Base-by-base conservation (phyloP, 37 sponge, comb jelly and placozoan species). In the Petrosia ficiformis region DNA sequence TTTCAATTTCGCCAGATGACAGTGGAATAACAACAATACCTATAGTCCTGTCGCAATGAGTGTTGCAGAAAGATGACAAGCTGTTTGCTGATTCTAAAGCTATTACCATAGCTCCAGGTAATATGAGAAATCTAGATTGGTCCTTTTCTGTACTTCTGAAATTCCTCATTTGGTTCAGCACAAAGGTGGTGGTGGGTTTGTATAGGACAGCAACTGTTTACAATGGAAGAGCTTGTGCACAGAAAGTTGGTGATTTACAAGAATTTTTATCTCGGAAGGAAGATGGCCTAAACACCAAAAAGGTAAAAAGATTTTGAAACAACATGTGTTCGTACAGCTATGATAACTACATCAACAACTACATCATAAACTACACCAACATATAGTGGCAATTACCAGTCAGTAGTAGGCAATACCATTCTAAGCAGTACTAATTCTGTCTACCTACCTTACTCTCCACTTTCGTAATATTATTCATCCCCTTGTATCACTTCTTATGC, bases 141-240 rank as follows among this genome's bases (percentile, higher is more conserved):
- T 79, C 2, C 5, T 69, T 1, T 79, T 71, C 25, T 36, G 43
- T 52, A 57, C 71, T 24, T 8, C 6, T 1, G 40, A 44, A 5
- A 56, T n/a, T 24, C 10, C n/a, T n/a, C n/a, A n/a, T n/a, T n/a
- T n/a, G n/a, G 60, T 79, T 48, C 61, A n/a, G 2, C 2, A 11
- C 1, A 19, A 33, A 4, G 4, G 39, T n/a, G 31, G 33, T 57
- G 71, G 79, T 1, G 70, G 69, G 42, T 79, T 70, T 33, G n/a
- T 1, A 3, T 79, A 71, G 54, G 71, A 69, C 30, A 57, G 33
- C 24, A 54, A 1, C 59, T 79, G 79, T 36, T 58, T 36, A 1
- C 61, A 79, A 14, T 79, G 79, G 79, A 34, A 30, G 28, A 66
- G 79, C 70, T 22, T 70, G 31, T 10, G 79, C 79, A 19, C 40